Evolutionary conservation across 2,888 invertebrate species (phyloP).

Genomic region (Ditylenchus weischeri): DNA sequence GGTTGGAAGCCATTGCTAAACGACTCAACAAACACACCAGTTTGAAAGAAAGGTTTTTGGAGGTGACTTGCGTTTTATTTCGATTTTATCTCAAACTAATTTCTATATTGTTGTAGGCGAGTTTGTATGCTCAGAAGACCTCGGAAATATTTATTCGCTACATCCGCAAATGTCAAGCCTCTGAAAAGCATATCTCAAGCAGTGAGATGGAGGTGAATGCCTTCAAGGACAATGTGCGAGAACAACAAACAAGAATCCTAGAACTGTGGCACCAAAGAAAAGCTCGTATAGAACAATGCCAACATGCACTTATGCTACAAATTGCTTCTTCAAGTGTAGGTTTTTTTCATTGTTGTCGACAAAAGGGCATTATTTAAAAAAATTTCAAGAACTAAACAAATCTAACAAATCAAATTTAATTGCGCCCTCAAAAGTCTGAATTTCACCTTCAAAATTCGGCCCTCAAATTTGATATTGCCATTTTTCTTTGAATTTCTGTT

Average conservation of each 20-base stretch:
- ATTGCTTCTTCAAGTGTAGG: conserved; percentile 7
- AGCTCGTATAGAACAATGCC: conserved; percentile 21
- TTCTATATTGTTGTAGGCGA: conserved; percentile 14
- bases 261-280: conserved; percentile 23
- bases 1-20: conserved; percentile 13
- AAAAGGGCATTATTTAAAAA: no score
- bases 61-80: conserved; percentile 12
- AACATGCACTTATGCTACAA: conserved; percentile 8
- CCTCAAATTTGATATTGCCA: no score
- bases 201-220: conserved; percentile 18
- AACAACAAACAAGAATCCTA: conserved; percentile 18
- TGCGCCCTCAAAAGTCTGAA: no score
- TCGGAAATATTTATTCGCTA: conserved; percentile 19
- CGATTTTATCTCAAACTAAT: no score
- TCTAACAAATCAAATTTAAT: no score
- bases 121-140: conserved; percentile 26
- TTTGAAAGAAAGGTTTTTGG: conserved; percentile 23
- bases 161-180: conserved; percentile 16
- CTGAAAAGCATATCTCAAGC: conserved; percentile 20
- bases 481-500: no score
- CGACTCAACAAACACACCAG: conserved; percentile 17
- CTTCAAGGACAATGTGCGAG: conserved; percentile 23
- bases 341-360: not conserved
- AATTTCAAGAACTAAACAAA: no score
- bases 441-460: no score